Evolutionary conservation across 1,140 invertebrate species (phyloP), one percentile per base, ranked within the genome.

Genomic region (Conus betulinus): DNA sequence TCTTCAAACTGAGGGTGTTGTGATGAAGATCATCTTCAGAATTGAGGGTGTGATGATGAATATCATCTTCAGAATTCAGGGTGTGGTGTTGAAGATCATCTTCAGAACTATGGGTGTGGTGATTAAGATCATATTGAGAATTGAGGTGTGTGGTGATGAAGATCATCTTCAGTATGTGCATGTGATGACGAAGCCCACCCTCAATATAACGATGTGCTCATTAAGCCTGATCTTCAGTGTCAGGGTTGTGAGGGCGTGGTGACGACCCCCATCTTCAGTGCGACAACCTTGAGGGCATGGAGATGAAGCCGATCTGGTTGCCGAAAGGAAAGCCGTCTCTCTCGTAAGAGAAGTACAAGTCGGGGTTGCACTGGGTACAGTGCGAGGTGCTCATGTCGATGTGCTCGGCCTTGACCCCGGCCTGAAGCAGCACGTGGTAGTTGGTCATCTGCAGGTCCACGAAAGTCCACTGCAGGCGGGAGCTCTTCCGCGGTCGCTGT

Each of bases 251-350:
- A 39, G 39, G 39, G 39, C 39, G 71, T 76, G 20, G 23, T 76
- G 8, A 13, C n/a, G 8, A 76, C 15, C 0, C n/a, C 71, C 71
- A 8, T 76, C 8, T 10, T 76, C 71, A n/a, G 13, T 8, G 8
- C 25, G 25, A 27, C 39, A 78, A 4, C 27, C 76, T 27, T 3
- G 82, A 87, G 17, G 85, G 85, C 85, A 93, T 88, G 20, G 88
- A 88, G 53, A 92, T 91, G 79, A 90, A 93, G 8, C 92, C 92
- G 85, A 93, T 85, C 82, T 93, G 92, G 78, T 93, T 93, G n/a
- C 92, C 92, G 81, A 93, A 93, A 10, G 92, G 92, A 79, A 85
- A 71, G 11, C 90, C 88, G 53, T 93, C 91, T 52, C 92, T 86
- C 83, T 90, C 71, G 78, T 90, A 90, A 25, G 92, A 93, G 88